A percentile compares a stretch with the other conserved stretches of the same genome.
Evolutionary conservation across 1,140 invertebrate species (phyloP).

Genomic region (Drosophila elegans): DNA sequence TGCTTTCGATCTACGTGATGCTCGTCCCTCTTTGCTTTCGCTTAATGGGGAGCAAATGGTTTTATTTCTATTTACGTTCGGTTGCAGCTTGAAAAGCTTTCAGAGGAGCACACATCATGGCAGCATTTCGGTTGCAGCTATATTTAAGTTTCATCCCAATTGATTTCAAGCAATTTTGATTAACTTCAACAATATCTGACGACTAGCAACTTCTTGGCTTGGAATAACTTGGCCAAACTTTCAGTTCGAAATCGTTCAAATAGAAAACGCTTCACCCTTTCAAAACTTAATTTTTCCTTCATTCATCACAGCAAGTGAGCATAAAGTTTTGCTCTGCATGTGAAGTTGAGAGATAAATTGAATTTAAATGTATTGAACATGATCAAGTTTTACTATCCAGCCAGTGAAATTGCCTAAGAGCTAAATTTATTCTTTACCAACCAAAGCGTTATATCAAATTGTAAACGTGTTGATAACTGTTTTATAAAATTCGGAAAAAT

Average conservation of each 20-base stretch:
- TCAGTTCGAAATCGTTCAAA: slow-evolving; percentile 25
- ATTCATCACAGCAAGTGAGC: slow-evolving; percentile 2
- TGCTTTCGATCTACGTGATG: slow-evolving; percentile 52
- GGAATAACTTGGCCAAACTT: slow-evolving; percentile 26
- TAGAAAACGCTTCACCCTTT: slow-evolving; percentile 15
- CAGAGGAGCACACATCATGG: not conserved
- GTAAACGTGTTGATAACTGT: too few species aligned
- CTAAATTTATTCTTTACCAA: too few species aligned
- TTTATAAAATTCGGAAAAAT: too few species aligned
- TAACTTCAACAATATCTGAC: slow-evolving; percentile 23
- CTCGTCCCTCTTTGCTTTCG: slow-evolving; percentile 22
- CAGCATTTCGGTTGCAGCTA: slow-evolving; percentile 13
- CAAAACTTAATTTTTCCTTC: slow-evolving; percentile 19
- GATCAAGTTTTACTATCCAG: not conserved
- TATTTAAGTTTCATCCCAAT: not conserved
- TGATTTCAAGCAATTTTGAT: slow-evolving; percentile 19
- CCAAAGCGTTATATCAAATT: too few species aligned
- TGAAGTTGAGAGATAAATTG: slow-evolving; percentile 4
- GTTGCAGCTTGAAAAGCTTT: slow-evolving; percentile 14
- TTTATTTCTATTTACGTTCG: slow-evolving; percentile 38
- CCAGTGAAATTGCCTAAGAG: too few species aligned
- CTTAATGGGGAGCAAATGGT: slow-evolving; percentile 43
- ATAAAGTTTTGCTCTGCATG: slow-evolving; percentile 12
- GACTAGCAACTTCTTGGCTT: slow-evolving; percentile 18
- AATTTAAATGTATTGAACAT: not conserved